phyloP scores from a whole-genome alignment of 2,888 invertebrate species.

The Pomacea canaliculata region DNA sequence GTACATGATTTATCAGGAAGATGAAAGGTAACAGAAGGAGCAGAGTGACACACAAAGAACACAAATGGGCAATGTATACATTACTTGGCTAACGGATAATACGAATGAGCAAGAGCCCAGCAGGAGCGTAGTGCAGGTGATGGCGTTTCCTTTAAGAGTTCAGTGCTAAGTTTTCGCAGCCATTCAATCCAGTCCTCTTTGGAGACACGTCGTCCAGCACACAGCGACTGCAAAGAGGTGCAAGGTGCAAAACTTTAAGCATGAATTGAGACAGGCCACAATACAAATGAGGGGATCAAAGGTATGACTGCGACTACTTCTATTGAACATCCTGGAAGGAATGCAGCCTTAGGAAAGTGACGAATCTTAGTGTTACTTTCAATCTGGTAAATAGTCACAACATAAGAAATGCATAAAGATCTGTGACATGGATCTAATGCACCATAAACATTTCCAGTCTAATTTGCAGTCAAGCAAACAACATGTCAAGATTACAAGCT shows the following conservation, averaged over 20 bases:
- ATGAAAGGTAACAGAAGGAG: neutral
- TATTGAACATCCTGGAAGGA: neutral
- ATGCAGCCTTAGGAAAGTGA: too few species aligned
- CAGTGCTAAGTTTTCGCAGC: constrained; percentile 91
- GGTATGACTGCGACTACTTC: neutral
- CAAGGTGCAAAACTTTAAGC: neutral
- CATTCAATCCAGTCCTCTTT: constrained; percentile 99
- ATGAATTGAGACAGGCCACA: neutral
- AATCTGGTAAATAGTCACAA: too few species aligned
- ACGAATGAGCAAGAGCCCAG: constrained; percentile 82
- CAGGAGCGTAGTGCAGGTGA: constrained; percentile 95
- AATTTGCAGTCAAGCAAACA: too few species aligned
- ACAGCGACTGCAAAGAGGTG: constrained; percentile 78
- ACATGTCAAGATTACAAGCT: too few species aligned
- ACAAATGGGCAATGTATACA: too few species aligned
- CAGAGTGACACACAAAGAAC: neutral
- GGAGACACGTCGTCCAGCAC: constrained; percentile 90
- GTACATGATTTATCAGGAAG: neutral
- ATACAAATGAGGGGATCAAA: neutral
- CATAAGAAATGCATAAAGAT: too few species aligned
- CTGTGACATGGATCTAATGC: too few species aligned
- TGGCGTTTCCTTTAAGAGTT: constrained; percentile 93
- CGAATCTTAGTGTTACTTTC: too few species aligned
- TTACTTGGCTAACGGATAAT: constrained; percentile 87
- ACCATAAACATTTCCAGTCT: too few species aligned